Conservation (phyloP, 2,888 invertebrate species). For the Hoplodrina ambigua region DNA sequence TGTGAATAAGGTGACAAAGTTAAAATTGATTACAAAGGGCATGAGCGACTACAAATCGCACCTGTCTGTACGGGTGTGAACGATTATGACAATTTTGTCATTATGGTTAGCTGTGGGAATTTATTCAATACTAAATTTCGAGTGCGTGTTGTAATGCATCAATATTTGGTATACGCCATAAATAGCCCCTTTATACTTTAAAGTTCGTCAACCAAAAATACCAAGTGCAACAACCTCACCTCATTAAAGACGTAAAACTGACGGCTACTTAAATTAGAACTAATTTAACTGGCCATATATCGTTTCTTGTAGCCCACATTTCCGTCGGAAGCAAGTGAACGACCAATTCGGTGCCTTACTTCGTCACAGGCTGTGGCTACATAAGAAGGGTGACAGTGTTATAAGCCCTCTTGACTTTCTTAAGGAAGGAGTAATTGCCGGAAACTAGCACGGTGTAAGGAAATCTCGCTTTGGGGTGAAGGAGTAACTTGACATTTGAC, state of each 20-base stretch:
- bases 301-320: slow-evolving; percentile 80
- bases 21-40: slow-evolving; percentile 76
- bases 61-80: slow-evolving; percentile 81
- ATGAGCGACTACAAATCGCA: slow-evolving; percentile 78
- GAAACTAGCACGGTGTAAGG: slow-evolving; percentile 84
- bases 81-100: slow-evolving; percentile 80
- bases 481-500: slow-evolving; percentile 86
- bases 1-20: slow-evolving; percentile 81
- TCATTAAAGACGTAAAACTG: slow-evolving; percentile 61
- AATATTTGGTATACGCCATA: slow-evolving; percentile 29
- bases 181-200: slow-evolving; percentile 22
- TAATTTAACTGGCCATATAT: slow-evolving; percentile 69
- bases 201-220: slow-evolving; percentile 46
- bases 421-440: slow-evolving; percentile 88
- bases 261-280: slow-evolving; percentile 68
- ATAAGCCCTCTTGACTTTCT: slow-evolving; percentile 79
- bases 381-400: slow-evolving; percentile 81
- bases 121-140: slow-evolving; percentile 47
- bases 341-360: slow-evolving; percentile 78
- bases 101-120: slow-evolving; percentile 78
- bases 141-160: slow-evolving; percentile 21
- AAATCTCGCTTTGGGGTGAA: slow-evolving; percentile 83
- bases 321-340: slow-evolving; percentile 86
- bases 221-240: slow-evolving; percentile 57
- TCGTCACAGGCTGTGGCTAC: slow-evolving; percentile 85